Conservation (phyloP, 2,113 vertebrate species). For the Cebus imitator region DNA sequence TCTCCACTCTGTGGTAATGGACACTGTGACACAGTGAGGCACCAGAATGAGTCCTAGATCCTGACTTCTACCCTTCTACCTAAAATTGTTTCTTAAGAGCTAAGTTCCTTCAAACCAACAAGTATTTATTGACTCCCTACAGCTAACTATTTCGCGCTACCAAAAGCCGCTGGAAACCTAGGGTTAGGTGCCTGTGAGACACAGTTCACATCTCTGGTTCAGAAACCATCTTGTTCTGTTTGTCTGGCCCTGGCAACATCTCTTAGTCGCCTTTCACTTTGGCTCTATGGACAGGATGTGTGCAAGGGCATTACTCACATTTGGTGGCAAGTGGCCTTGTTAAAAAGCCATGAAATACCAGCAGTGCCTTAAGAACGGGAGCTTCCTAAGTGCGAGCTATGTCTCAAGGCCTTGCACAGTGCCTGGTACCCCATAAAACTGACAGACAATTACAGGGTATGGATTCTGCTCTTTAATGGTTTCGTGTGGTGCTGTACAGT, state of each 20-base stretch:
- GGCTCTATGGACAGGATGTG: neutral
- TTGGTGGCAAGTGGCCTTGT: neutral
- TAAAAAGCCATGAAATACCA: neutral
- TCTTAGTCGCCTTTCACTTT: neutral
- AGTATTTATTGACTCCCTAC: neutral
- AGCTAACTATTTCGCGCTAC: neutral
- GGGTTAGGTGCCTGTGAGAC: neutral
- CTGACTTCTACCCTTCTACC: neutral
- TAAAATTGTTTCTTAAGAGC: neutral
- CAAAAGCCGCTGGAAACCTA: neutral
- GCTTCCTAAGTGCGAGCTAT: fast-evolving
- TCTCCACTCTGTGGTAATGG: neutral
- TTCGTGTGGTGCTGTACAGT: neutral
- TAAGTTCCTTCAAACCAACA: neutral
- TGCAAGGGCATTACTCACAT: neutral
- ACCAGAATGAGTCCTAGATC: neutral
- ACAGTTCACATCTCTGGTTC: neutral
- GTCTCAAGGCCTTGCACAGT: neutral
- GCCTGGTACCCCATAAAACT: neutral
- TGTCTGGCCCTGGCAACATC: no score
- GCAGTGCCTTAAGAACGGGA: neutral
- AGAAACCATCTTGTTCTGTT: neutral
- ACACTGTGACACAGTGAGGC: neutral
- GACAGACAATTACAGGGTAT: fast-evolving
- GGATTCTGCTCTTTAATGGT: neutral